Evolutionary conservation across 2,113 vertebrate species (phyloP).

Genomic region (Recurvirostra avosetta): DNA sequence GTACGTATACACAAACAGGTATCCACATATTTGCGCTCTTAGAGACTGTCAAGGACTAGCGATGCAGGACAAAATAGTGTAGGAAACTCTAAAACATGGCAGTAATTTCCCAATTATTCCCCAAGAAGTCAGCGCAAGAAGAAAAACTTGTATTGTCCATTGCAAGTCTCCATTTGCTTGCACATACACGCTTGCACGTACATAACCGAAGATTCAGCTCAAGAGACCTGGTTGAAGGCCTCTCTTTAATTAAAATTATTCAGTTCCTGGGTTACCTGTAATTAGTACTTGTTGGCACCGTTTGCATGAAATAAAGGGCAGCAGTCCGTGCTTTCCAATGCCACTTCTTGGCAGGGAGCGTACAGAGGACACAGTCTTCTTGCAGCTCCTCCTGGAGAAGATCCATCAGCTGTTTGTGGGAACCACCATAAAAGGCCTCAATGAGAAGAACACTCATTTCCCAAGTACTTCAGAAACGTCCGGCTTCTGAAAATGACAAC

Average conservation of each 20-base stretch:
- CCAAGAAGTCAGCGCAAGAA: neutral
- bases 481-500: neutral
- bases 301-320: slow-evolving; percentile 89
- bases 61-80: neutral
- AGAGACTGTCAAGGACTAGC: neutral
- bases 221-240: neutral
- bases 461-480: neutral
- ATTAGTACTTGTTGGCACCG: slow-evolving; percentile 72
- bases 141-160: neutral
- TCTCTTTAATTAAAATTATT: neutral
- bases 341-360: slow-evolving; percentile 95
- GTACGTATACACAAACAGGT: neutral
- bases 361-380: slow-evolving; percentile 75
- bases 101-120: neutral
- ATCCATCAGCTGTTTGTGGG: slow-evolving; percentile 93
- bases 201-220: neutral
- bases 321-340: slow-evolving; percentile 92
- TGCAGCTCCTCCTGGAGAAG: slow-evolving; percentile 80
- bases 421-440: slow-evolving; percentile 93
- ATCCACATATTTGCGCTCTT: neutral
- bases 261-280: slow-evolving; percentile 80
- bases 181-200: neutral
- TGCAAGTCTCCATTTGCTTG: neutral
- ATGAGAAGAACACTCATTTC: slow-evolving; percentile 84
- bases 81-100: neutral